Conservation (phyloP, 1,140 invertebrate genomes). For the Pseudachorutes palmiensis region DNA sequence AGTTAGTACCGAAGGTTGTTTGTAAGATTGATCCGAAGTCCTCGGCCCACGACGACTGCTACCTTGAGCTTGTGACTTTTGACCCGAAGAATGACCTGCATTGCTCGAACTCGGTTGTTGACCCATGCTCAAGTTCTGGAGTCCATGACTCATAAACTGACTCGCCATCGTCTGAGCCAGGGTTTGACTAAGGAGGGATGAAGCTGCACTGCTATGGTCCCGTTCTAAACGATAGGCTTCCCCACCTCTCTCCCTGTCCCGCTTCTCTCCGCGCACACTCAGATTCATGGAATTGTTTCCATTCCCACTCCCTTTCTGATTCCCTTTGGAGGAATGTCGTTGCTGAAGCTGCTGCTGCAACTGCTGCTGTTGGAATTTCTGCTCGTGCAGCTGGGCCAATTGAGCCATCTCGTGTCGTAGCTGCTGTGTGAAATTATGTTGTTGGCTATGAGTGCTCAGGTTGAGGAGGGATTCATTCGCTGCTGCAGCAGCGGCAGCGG, state of each 20-base stretch:
- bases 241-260: constrained; percentile 16
- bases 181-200: constrained; percentile 3
- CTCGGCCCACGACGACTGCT: neutral
- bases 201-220: neutral
- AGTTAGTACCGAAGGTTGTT: neutral
- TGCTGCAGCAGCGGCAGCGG: neutral
- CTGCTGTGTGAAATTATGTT: constrained; percentile 28
- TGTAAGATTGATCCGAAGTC: constrained; percentile 4
- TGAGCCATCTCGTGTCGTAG: constrained; percentile 28
- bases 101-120: neutral
- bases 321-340: constrained; percentile 12
- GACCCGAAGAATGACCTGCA: neutral
- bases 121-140: constrained; percentile 16
- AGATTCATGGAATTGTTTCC: constrained; percentile 27
- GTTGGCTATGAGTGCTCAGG: constrained; percentile 8
- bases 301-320: constrained; percentile 15
- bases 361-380: constrained; percentile 22
- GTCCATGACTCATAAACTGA: constrained; percentile 10
- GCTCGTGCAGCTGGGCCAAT: constrained; percentile 25
- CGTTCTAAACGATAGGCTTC: constrained; percentile 9
- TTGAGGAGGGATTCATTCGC: constrained; percentile 3
- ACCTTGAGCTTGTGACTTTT: neutral
- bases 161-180: constrained; percentile 13
- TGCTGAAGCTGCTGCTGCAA: constrained; percentile 27
- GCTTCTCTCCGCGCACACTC: constrained; percentile 21